A percentile compares a stretch with the other conserved stretches of the same genome.
phyloP scores from a whole-genome alignment of 2,113 vertebrate genomes.

The Sander vitreus region DNA sequence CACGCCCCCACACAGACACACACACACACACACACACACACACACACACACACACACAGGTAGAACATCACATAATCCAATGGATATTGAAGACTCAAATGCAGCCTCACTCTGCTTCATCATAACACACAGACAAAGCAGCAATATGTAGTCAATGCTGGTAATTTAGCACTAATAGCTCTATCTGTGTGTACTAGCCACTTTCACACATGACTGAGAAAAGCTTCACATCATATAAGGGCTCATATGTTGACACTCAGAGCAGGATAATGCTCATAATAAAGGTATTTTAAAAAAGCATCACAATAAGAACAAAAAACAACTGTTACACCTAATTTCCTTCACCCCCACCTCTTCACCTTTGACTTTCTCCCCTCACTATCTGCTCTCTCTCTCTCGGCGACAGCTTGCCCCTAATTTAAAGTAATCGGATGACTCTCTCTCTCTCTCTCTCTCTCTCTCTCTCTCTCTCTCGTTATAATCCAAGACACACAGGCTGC shows the following conservation, averaged over 20 bases:
- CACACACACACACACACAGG: slow-evolving; percentile 11
- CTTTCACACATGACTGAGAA: slow-evolving; percentile 32
- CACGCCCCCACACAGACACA: no score
- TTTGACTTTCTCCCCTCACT: slow-evolving; percentile 73
- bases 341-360: slow-evolving; percentile 39
- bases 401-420: slow-evolving; percentile 77
- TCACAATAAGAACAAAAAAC: background rate
- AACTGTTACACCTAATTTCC: slow-evolving; percentile 10
- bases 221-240: slow-evolving; percentile 8
- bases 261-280: background rate
- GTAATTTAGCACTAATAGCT: background rate
- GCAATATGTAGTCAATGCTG: slow-evolving; percentile 1
- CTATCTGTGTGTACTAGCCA: slow-evolving; percentile 20
- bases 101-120: slow-evolving; percentile 13
- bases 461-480: slow-evolving; percentile 58
- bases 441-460: slow-evolving; percentile 58
- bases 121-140: slow-evolving; percentile 7
- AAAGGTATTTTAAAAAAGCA: background rate
- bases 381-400: slow-evolving; percentile 38
- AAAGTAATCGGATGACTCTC: slow-evolving; percentile 82
- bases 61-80: slow-evolving; percentile 33
- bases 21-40: slow-evolving; percentile 2
- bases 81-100: background rate
- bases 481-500: slow-evolving; percentile 75
- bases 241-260: background rate